Evolutionary conservation across 2,113 vertebrate species (phyloP).

Genomic region (Pionites leucogaster): DNA sequence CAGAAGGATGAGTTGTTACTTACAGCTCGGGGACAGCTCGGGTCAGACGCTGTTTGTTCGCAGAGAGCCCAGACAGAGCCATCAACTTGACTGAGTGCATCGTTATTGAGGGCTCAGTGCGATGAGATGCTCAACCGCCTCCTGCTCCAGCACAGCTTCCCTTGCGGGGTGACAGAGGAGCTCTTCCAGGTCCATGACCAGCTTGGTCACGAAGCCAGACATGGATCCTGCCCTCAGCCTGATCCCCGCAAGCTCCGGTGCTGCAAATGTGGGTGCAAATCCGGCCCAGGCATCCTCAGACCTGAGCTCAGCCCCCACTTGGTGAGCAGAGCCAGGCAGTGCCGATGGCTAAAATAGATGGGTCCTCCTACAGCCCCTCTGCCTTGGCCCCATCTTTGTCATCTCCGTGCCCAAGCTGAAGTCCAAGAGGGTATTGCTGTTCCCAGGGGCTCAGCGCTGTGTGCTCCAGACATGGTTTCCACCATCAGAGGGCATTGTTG

Average conservation of each 20-base stretch:
- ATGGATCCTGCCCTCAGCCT: not conserved
- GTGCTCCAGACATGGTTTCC: not conserved
- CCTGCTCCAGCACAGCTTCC: not conserved
- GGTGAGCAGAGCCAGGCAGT: not conserved
- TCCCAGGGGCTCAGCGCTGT: not conserved
- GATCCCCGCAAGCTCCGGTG: not conserved
- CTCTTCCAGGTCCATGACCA: fast-evolving
- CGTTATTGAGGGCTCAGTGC: fast-evolving
- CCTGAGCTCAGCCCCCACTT: fast-evolving
- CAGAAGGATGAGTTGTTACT: not conserved
- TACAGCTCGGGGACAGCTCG: not conserved
- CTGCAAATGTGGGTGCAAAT: not conserved
- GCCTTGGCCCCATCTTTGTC: not conserved
- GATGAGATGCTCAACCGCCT: too few species aligned
- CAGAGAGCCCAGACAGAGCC: not conserved
- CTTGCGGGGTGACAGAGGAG: fast-evolving
- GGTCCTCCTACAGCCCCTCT: not conserved
- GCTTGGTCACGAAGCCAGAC: not conserved
- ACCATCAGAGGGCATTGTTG: slow-evolving; percentile 49
- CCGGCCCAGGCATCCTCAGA: not conserved
- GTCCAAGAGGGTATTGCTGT: not conserved
- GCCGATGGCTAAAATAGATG: not conserved
- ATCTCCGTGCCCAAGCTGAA: not conserved
- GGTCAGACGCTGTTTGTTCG: not conserved
- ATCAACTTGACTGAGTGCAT: not conserved